phyloP scores from a whole-genome alignment of 1,140 invertebrate species.

The Ceratoteleas bidentatus region DNA sequence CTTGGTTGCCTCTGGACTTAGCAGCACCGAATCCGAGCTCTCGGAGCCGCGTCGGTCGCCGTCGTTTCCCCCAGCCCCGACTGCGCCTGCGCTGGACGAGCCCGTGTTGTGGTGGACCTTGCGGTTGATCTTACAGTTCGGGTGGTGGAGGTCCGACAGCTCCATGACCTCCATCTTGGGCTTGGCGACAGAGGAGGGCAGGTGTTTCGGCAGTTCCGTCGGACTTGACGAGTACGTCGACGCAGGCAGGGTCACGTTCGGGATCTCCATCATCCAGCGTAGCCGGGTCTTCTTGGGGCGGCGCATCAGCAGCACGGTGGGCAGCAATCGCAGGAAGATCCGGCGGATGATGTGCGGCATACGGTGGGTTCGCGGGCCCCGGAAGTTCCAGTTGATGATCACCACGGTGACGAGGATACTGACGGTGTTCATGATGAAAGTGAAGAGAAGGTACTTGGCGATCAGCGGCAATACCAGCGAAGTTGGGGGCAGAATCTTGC shows the following conservation, averaged over 20 bases:
- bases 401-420: constrained; percentile 99
- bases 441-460: constrained; percentile 99
- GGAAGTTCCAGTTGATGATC: constrained; percentile 99
- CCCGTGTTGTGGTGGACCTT: constrained; percentile 84
- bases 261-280: constrained; percentile 98
- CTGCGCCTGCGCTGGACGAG: constrained; percentile 83
- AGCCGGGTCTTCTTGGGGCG: constrained; percentile 94
- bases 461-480: constrained; percentile 97
- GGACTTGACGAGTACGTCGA: constrained; percentile 88
- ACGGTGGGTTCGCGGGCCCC: constrained; percentile 93
- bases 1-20: constrained; percentile 95
- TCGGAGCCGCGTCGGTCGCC: constrained; percentile 90
- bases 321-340: constrained; percentile 96
- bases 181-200: constrained; percentile 83
- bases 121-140: constrained; percentile 96
- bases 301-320: constrained; percentile 93
- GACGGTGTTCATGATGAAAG: constrained; percentile 99
- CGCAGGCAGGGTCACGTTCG: constrained; percentile 91
- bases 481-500: constrained; percentile 99
- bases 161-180: constrained; percentile 96
- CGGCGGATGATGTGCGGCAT: constrained; percentile 96
- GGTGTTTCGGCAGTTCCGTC: constrained; percentile 89
- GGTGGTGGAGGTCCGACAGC: constrained; percentile 95
- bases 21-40: constrained; percentile 92
- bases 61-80: constrained; percentile 82